A percentile compares a stretch with the other conserved stretches of the same genome.
These are phyloP conservation scores for Leptoteleia sp. DNA, from an alignment of 1,140 invertebrate species.

Conservation along the genomic window DNA sequence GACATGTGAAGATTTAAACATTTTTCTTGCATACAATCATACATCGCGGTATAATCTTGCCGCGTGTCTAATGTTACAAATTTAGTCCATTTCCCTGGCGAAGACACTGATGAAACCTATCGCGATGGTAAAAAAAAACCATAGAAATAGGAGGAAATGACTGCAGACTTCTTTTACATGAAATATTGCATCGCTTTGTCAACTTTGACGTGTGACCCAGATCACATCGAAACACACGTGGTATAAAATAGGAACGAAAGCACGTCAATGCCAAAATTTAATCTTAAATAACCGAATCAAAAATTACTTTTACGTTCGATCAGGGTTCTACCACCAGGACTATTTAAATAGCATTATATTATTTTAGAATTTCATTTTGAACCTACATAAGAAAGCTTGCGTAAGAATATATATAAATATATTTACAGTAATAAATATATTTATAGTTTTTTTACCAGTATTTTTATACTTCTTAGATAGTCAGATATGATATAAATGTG, in stretches of 20 bases:
- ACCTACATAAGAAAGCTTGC: no score
- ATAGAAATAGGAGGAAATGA: conserved; percentile 44
- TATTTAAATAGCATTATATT: no score
- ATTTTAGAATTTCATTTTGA: no score
- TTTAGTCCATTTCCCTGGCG: conserved; percentile 14
- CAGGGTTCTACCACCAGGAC: neutral
- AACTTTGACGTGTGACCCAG: conserved; percentile 58
- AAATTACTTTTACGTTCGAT: conserved; percentile 22
- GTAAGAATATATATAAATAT: no score
- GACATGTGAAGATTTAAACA: neutral
- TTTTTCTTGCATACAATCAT: no score
- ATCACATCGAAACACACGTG: conserved; percentile 41
- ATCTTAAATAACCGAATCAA: conserved; percentile 49
- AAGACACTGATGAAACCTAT: conserved; percentile 31
- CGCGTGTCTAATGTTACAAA: conserved; percentile 26
- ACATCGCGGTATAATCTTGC: neutral
- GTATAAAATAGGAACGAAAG: conserved; percentile 32
- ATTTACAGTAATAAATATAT: no score
- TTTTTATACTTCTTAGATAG: no score
- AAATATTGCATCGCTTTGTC: conserved; percentile 60
- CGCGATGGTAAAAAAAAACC: conserved; percentile 42
- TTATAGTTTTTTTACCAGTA: no score
- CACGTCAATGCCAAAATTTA: conserved; percentile 42
- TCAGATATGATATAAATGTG: no score
- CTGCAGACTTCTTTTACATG: conserved; percentile 54